Evolutionary conservation across 2,113 vertebrate species (phyloP).

Genomic region (Oenanthe melanoleuca): DNA sequence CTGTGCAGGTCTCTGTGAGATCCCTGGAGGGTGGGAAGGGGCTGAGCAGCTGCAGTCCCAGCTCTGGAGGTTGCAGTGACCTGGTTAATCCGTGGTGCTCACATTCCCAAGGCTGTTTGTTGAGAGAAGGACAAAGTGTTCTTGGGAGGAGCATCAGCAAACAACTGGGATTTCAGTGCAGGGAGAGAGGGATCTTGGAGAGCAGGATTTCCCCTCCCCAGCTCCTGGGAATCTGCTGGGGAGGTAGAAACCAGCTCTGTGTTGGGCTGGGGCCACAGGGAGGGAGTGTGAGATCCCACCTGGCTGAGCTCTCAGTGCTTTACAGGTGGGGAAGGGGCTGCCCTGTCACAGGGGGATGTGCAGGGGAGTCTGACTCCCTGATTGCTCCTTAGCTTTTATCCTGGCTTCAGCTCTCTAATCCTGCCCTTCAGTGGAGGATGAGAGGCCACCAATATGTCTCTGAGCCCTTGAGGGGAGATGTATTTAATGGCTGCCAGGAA

Average conservation of each 20-base stretch:
- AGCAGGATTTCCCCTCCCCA: not conserved
- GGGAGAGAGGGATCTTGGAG: not conserved
- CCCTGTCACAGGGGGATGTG: not conserved
- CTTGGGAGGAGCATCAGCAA: not conserved
- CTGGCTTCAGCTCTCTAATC: not conserved
- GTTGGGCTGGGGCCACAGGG: not conserved
- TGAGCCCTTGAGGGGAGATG: not conserved
- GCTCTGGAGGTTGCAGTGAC: not conserved
- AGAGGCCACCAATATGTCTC: not conserved
- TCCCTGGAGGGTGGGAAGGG: not conserved
- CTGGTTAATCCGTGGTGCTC: not conserved
- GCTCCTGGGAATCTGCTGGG: not conserved
- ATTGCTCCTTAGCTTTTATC: not conserved
- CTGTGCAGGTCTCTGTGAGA: accelerated
- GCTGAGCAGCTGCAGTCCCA: not conserved
- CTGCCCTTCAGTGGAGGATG: not conserved
- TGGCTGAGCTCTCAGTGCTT: not conserved
- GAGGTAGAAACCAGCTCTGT: not conserved
- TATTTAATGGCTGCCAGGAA: not conserved
- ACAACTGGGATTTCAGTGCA: not conserved
- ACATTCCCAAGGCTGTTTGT: not conserved
- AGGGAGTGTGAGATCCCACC: not conserved
- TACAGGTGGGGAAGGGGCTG: not conserved
- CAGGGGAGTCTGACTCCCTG: not conserved
- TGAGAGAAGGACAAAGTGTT: not conserved